Base-by-base conservation (phyloP, 2,113 vertebrate species). In the Coptodon bakossiorum region DNA sequence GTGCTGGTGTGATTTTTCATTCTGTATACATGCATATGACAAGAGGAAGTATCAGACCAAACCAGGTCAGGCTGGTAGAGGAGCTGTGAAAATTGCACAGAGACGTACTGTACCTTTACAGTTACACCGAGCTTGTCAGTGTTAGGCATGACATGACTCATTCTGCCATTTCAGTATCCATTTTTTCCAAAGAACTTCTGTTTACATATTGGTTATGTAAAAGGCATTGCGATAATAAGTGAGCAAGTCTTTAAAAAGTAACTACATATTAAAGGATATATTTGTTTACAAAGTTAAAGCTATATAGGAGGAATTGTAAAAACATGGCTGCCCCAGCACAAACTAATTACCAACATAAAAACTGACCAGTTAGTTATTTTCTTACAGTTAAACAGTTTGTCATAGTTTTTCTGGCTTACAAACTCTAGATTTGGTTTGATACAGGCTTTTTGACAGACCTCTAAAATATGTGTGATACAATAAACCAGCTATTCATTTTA, bases 1-100 rank as follows among this genome's bases (percentile, higher is more conserved):
- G 40, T 84, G 54, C 86, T 48, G 82, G 34, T 68, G 13, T 48
- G 56, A 31, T 56, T 36, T 80, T 16, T 80, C 71, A 50, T 78
- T 78, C 16, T 81, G 5, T 66, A 17, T 83, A 68, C 5, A 22
- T 13, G 50, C 5, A 29, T 83, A 10, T 84, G 61, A 87, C 59
- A 68, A 73, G 88, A 81, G 85, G 56, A 87, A 84, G 89, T 92
- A 88, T 93, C 90, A 84, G 84, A 24, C 22, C 76, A 91, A 91
- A 88, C 84, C 88, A 89, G 84, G 80, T 85, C 88, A 87, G 78
- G 63, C 84, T 79, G 36, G 63, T 52, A 73, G 85, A 84, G 43
- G 79, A 87, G 76, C 59, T 3, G 29, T 87, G 71, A 85, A 90
- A 68, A 79, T 82, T 68, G 80, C 83, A 86, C 78, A 71, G 27